phyloP scores from a whole-genome alignment of 2,797 vertebrate species.

The Rachycentron canadum region DNA sequence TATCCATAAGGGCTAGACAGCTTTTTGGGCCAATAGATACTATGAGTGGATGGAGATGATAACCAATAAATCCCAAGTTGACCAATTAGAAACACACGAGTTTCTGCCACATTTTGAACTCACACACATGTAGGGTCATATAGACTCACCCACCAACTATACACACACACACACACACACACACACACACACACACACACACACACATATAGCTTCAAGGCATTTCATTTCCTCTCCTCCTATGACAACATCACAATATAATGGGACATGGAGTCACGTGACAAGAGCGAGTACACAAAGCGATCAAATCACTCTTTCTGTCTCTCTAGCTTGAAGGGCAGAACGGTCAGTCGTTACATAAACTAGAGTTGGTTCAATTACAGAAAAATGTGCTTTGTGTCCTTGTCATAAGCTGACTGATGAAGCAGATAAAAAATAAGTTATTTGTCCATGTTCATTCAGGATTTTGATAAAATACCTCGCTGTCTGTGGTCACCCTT shows the following conservation, averaged over 20 bases:
- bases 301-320: conserved; percentile 73
- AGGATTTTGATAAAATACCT: conserved; percentile 50
- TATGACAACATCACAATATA: conserved; percentile 84
- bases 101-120: conserved; percentile 27
- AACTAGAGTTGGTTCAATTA: conserved; percentile 76
- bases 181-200: conserved; percentile 31
- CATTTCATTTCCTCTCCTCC: conserved; percentile 82
- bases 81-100: conserved; percentile 21
- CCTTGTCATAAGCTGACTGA: conserved; percentile 71
- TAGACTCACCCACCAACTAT: not conserved
- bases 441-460: conserved; percentile 41
- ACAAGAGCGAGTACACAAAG: conserved; percentile 73
- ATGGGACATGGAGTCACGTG: conserved; percentile 82
- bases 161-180: conserved; percentile 18
- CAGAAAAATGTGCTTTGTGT: conserved; percentile 75
- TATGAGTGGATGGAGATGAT: conserved; percentile 12
- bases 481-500: conserved; percentile 10
- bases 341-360: conserved; percentile 78
- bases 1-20: conserved; percentile 4
- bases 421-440: conserved; percentile 55
- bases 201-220: conserved; percentile 69
- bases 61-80: conserved; percentile 19
- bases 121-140: conserved; percentile 22
- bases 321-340: conserved; percentile 77
- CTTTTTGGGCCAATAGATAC: not conserved